Conservation (phyloP, 1,140 invertebrate genomes). For the Steinernema khuongi region DNA sequence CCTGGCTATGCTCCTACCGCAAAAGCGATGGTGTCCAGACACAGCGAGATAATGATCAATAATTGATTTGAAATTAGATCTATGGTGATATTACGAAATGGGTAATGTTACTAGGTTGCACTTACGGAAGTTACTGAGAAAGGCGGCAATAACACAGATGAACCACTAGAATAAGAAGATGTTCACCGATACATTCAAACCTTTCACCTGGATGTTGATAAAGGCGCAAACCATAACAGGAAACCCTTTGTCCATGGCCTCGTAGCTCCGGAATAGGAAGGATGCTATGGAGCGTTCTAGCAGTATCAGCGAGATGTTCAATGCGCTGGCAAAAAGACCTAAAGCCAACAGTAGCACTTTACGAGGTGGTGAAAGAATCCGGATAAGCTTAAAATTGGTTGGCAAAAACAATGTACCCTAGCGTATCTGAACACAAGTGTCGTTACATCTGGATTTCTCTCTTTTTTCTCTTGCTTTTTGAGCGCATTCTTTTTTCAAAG, state of each 20-base stretch:
- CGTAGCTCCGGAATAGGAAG: neutral
- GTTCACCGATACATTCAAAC: too few relatives aligned
- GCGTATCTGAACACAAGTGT: too few relatives aligned
- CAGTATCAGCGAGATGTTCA: neutral
- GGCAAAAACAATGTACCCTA: too few relatives aligned
- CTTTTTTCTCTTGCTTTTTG: too few relatives aligned
- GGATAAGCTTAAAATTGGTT: too few relatives aligned
- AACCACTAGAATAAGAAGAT: too few relatives aligned
- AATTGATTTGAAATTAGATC: neutral
- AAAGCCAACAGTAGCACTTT: neutral
- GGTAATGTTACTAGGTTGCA: neutral
- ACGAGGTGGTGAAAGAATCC: neutral
- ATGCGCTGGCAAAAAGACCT: neutral
- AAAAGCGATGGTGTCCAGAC: neutral
- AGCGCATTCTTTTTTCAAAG: too few relatives aligned
- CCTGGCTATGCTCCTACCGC: neutral
- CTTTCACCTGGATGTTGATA: too few relatives aligned
- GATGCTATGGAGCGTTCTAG: neutral
- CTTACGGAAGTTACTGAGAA: neutral
- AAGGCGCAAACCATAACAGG: neutral
- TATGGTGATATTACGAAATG: neutral
- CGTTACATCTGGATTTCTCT: too few relatives aligned
- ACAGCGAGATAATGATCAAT: neutral
- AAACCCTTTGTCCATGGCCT: neutral
- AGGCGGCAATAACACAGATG: neutral